phyloP scores from a whole-genome alignment of 2,113 vertebrate species.

The Mormoops blainvillei region DNA sequence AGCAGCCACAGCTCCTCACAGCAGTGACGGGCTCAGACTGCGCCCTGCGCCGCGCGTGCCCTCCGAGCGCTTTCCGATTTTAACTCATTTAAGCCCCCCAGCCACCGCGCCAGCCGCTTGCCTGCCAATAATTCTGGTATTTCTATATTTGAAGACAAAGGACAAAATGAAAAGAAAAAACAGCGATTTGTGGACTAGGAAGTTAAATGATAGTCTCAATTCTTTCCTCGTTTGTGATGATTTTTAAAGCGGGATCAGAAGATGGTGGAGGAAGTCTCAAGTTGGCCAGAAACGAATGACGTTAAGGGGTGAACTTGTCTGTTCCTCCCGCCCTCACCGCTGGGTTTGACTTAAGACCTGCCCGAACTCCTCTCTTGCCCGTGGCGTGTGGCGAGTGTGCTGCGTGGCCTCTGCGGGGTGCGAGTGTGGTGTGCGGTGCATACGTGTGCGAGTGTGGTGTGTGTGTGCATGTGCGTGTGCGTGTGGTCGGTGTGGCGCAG shows the following conservation, averaged over 20 bases:
- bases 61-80: rapidly evolving
- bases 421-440: too few relatives aligned
- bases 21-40: rapidly evolving
- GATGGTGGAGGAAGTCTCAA: background rate
- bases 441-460: too few relatives aligned
- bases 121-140: rapidly evolving
- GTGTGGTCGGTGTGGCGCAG: background rate
- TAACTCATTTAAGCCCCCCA: too few relatives aligned
- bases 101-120: background rate
- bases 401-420: too few relatives aligned
- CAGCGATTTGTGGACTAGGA: background rate
- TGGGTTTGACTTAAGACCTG: background rate
- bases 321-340: background rate
- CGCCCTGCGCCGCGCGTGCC: rapidly evolving
- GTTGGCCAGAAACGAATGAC: rapidly evolving
- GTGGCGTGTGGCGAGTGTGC: background rate
- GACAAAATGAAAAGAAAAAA: background rate
- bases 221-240: background rate
- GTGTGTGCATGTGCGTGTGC: background rate
- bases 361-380: background rate
- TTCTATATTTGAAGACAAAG: background rate
- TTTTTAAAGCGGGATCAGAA: background rate
- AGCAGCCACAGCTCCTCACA: too few relatives aligned
- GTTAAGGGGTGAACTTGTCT: background rate
- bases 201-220: too few relatives aligned